Base-by-base conservation (phyloP, 2,888 invertebrate genomes). In the Drosophila villosipedis region DNA sequence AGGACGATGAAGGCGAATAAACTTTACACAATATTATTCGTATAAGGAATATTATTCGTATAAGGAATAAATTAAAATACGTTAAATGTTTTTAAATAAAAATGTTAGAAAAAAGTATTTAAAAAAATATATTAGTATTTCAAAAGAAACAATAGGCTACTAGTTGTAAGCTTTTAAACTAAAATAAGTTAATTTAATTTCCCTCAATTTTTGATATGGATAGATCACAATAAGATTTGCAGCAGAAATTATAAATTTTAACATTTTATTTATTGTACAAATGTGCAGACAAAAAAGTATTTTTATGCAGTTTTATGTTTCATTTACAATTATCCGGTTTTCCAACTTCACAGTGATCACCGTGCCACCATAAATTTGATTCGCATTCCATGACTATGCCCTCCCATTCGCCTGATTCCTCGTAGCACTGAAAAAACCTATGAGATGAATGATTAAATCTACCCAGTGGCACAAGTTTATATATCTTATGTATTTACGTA, bases 261-360 rank as follows among this genome's bases (percentile, higher is more conserved):
- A 47, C 16, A 47, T 22, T 16, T 14, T 25, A 25, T 47, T 47
- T 7, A 7, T 22, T 47, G 7, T 9, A 47, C 14, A 47, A 25
- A 47, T n/a, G n/a, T 41, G 41, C 2, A 25, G 14, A 47, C 22
- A 47, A 22, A 7, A 4, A 25, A 25, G 2, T 43, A 22, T 12
- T 6, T 12, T 2, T 5, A 43, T 33, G 3, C 28, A 28, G 3
- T 64, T 37, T 12, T 16, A 22, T 33, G 22, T 14, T 14, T 58
- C 12, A 60, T 31, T 12, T 55, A 31, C 61, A 62, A 47, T n/a
- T 1, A 12, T 55, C 59, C 28, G 74, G 57, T 25, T 74, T 74
- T 22, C 4, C 6, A 1, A 0, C 7, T 12, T 25, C 1, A 39
- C 74, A 75, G 31, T 16, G 49, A 0, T 1, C 0, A 2, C 43